These are phyloP conservation scores for Phylloscopus trochiloides DNA, from an alignment of 2,113 vertebrate genomes.

Conservation along the genomic window DNA sequence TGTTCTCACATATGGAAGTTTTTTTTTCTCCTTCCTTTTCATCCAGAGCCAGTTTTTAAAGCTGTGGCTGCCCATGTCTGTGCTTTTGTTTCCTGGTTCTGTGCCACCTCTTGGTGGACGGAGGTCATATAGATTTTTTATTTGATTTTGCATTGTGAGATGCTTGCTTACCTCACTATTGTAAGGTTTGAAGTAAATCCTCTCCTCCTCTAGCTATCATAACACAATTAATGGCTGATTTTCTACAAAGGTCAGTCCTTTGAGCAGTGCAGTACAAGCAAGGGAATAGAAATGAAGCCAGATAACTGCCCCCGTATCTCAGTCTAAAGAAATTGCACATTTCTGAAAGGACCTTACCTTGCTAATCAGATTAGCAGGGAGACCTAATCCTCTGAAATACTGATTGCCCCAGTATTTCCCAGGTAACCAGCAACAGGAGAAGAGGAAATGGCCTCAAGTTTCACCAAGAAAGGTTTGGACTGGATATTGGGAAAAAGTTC, in stretches of 20 bases:
- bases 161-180: background rate
- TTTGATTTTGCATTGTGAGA: background rate
- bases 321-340: background rate
- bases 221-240: slow-evolving; percentile 3
- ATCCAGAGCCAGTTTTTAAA: background rate
- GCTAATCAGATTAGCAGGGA: background rate
- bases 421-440: background rate
- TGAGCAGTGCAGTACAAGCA: background rate
- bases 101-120: background rate
- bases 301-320: background rate
- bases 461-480: too few species aligned
- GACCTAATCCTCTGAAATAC: background rate
- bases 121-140: background rate
- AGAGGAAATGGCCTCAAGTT: fast-evolving
- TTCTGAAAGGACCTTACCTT: background rate
- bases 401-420: background rate
- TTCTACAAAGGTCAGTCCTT: background rate
- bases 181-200: background rate
- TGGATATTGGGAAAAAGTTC: background rate
- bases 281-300: background rate
- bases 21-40: background rate
- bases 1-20: background rate
- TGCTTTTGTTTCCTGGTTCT: background rate
- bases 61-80: background rate
- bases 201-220: background rate